phyloP scores from a whole-genome alignment of 1,140 invertebrate species.

The Penaeus japonicus region DNA sequence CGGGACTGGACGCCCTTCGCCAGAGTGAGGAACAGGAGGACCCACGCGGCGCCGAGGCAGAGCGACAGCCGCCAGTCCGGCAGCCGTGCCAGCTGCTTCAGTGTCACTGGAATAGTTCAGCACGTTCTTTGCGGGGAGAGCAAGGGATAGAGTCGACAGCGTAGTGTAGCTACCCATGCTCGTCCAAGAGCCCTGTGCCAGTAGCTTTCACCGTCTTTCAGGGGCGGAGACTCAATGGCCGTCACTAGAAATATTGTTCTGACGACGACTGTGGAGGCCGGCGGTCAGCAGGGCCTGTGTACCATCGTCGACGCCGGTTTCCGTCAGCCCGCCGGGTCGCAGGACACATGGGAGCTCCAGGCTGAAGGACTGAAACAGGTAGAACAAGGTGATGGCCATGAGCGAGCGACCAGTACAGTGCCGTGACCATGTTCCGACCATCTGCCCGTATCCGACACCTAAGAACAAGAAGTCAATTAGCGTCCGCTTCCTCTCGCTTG shows the following conservation, averaged over 20 bases:
- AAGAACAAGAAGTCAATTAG: background rate
- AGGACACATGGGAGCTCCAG: conserved; percentile 62
- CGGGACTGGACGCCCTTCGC: conserved; percentile 74
- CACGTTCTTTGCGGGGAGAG: conserved; percentile 18
- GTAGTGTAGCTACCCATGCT: too few relatives aligned
- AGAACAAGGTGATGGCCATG: conserved; percentile 64
- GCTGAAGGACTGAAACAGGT: conserved; percentile 64
- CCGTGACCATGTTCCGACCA: conserved; percentile 61
- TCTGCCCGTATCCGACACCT: conserved; percentile 66
- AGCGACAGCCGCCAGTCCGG: conserved; percentile 79
- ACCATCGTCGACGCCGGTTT: conserved; percentile 23
- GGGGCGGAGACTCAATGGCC: background rate
- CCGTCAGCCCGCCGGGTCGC: conserved; percentile 60
- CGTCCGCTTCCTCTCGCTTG: too few relatives aligned
- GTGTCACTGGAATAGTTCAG: background rate
- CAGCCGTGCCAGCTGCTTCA: conserved; percentile 31
- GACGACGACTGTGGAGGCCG: conserved; percentile 13
- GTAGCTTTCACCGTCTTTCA: too few relatives aligned
- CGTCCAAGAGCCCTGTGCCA: too few relatives aligned
- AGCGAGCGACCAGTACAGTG: too few relatives aligned
- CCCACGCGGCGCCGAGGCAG: conserved; percentile 78
- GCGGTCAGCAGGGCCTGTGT: background rate
- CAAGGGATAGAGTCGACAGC: background rate
- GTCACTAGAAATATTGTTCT: conserved; percentile 60
- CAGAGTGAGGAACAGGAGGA: conserved; percentile 78